Evolutionary conservation across 2,113 vertebrate species (phyloP), one percentile per base, ranked within the genome.

Genomic region (Platichthys flesus): DNA sequence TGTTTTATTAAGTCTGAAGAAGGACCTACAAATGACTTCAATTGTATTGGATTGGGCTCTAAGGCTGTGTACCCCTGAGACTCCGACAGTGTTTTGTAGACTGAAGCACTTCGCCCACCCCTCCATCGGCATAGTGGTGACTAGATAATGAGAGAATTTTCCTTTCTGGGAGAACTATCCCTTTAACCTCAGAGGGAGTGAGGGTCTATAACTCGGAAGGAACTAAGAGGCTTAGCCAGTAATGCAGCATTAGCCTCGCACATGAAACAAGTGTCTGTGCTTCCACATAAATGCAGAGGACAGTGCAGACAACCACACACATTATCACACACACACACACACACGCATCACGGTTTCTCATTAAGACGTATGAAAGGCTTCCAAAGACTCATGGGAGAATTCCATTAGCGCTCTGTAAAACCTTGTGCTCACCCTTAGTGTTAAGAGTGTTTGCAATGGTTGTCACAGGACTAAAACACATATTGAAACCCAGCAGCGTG

Each of bases 291-390:
- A 72, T 24, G 26, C n/a, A 35, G 5, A 45, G 58, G 60, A 82
- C 52, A 24, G 78, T 57, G 26, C 76, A 21, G 67, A 70, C 83
- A 24, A 14, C 54, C 45, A 57, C 78, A 60, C 78, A 72, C 67
- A 84, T 83, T 71, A 9, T 28, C 26, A 28, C 26, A 28, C 26
- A 28, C 70, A 58, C 79, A 20, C 20, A 60, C 45, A 60, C 78
- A 60, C 78, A 71, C 65, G n/a, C n/a, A 85, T 84, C 65, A 73
- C 81, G 64, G 83, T 86, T 85, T 89, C 87, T 91, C 83, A 91
- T 93, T 89, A 91, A 85, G 83, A 91, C 77, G 85, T 89, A 89
- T 91, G 86, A 90, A 89, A 91, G 80, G 70, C 81, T 83, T 87
- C 76, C 90, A 85, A 88, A 88, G 82, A 85, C 83, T 88, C 88